Evolutionary conservation across 2,113 vertebrate genomes (phyloP).

Genomic region (Antechinus stuartii): DNA sequence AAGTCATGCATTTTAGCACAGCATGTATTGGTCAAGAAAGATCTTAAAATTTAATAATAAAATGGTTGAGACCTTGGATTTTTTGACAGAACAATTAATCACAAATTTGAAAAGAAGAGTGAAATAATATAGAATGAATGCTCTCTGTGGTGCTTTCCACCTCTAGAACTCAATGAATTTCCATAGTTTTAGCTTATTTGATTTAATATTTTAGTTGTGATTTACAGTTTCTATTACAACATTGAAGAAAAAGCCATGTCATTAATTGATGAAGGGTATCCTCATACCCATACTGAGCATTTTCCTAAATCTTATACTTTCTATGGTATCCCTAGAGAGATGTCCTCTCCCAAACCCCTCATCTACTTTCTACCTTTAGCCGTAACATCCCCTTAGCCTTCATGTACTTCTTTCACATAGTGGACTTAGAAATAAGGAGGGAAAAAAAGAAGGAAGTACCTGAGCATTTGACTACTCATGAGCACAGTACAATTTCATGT

Average conservation of each 20-base stretch:
- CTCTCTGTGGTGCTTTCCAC: background rate
- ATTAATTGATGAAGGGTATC: background rate
- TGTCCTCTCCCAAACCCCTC: background rate
- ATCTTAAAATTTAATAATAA: background rate
- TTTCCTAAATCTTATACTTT: background rate
- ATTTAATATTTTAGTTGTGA: rapidly evolving
- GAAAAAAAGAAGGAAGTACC: background rate
- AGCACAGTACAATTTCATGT: conserved; percentile 46
- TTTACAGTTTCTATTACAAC: rapidly evolving
- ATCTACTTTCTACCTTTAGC: background rate
- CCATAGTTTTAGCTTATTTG: background rate
- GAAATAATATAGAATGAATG: background rate
- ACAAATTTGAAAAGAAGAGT: background rate
- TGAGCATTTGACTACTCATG: background rate
- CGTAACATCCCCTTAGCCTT: background rate
- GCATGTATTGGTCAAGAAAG: conserved; percentile 17
- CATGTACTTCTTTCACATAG: background rate
- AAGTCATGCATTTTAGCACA: background rate
- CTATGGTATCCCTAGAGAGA: background rate
- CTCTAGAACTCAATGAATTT: background rate
- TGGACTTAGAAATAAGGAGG: conserved; percentile 12
- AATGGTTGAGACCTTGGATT: background rate
- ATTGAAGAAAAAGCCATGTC: no score
- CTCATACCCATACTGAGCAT: background rate
- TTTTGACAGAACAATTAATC: background rate